Evolutionary conservation across 2,113 vertebrate genomes (phyloP).

Genomic region (Pseudois nayaur): DNA sequence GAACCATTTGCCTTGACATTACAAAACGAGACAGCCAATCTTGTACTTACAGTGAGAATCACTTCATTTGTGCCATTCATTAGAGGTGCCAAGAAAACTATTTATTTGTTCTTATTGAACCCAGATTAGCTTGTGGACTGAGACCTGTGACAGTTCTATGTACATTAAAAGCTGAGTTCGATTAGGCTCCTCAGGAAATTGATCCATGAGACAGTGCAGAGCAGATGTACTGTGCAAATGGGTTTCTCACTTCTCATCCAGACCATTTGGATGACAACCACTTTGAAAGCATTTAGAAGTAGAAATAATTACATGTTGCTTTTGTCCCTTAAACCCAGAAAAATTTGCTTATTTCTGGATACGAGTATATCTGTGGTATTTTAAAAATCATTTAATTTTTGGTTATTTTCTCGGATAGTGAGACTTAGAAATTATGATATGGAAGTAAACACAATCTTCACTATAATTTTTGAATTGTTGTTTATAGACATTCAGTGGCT

Average conservation of each 20-base stretch:
- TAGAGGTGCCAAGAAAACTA: not conserved
- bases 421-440: not conserved
- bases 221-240: not conserved
- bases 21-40: not conserved
- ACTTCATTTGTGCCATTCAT: not conserved
- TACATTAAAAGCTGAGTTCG: not conserved
- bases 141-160: not conserved
- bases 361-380: not conserved
- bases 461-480: not conserved
- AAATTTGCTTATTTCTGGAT: not conserved
- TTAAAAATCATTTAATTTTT: not conserved
- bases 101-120: not conserved
- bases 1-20: not conserved
- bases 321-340: not conserved
- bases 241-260: not conserved
- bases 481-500: not conserved
- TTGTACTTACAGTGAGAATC: not conserved
- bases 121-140: not conserved
- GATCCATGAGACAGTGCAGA: too few species aligned
- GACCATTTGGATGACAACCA: not conserved
- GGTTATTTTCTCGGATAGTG: not conserved
- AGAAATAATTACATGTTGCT: not conserved
- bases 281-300: not conserved
- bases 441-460: not conserved
- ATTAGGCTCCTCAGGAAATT: not conserved